Evolutionary conservation across 2,113 vertebrate genomes (phyloP).

Genomic region (Ictidomys tridecemlineatus): DNA sequence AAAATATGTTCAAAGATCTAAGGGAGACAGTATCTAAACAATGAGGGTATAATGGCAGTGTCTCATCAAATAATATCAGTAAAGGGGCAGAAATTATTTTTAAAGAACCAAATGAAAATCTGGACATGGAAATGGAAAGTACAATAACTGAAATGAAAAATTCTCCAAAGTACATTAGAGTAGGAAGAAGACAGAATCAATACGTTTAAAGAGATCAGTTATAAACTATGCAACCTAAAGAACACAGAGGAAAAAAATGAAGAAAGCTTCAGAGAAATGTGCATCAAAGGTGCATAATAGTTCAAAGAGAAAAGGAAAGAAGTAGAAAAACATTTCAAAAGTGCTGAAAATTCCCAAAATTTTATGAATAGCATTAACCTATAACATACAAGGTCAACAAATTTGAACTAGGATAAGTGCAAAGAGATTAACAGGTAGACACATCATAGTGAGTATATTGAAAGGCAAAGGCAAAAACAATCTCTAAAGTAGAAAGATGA

Average conservation of each 20-base stretch:
- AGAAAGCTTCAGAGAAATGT: constrained; percentile 36
- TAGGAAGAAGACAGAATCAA: not conserved
- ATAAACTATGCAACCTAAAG: not conserved
- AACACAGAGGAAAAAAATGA: constrained; percentile 30
- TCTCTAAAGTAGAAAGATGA: not conserved
- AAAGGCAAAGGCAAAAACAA: constrained; percentile 16
- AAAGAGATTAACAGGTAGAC: not conserved
- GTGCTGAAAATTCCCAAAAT: not conserved
- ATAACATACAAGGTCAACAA: not conserved
- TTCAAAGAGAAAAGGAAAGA: not conserved
- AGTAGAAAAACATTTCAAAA: not conserved
- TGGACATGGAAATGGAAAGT: constrained; percentile 27
- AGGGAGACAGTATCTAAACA: not conserved
- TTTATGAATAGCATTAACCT: not conserved
- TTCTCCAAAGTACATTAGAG: constrained; percentile 45
- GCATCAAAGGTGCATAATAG: not conserved
- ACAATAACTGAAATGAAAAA: constrained; percentile 2
- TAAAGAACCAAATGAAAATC: constrained; percentile 6
- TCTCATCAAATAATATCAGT: constrained; percentile 35
- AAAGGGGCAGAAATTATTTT: constrained; percentile 39
- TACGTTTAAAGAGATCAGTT: not conserved
- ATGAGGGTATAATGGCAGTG: not conserved
- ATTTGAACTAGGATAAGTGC: constrained; percentile 1
- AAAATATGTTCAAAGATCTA: constrained; percentile 48
- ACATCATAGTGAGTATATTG: constrained; percentile 1